These are phyloP conservation scores for Echinarachnius parma DNA, from an alignment of 53 echinoderm and acorn worm genomes.

Conservation along the genomic window DNA sequence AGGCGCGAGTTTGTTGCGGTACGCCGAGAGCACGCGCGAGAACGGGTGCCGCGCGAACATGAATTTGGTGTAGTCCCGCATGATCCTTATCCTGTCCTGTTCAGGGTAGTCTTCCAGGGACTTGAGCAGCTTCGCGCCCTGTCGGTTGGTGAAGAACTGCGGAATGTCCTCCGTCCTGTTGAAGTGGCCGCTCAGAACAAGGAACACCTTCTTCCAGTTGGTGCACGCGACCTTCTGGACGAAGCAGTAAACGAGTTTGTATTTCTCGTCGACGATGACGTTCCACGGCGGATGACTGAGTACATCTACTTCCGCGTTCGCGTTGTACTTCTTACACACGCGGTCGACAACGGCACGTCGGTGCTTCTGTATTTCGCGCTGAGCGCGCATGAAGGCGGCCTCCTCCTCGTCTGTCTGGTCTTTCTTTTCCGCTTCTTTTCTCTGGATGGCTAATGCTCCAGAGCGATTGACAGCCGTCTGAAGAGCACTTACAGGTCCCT, in stretches of 20 bases:
- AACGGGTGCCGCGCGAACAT: slow-evolving; percentile 70
- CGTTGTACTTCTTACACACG: slow-evolving; percentile 42
- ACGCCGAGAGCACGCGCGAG: slow-evolving; percentile 72
- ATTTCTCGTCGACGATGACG: slow-evolving; percentile 60
- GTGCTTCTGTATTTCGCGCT: slow-evolving; percentile 27
- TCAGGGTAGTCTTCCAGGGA: slow-evolving; percentile 27
- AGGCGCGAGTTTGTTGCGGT: slow-evolving; percentile 68
- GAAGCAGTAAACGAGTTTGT: slow-evolving; percentile 63
- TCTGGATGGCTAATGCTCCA: too few relatives aligned
- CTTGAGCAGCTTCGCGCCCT: slow-evolving; percentile 43
- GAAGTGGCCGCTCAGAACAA: slow-evolving; percentile 55
- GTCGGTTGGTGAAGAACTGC: slow-evolving; percentile 65
- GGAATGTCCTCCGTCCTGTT: slow-evolving; percentile 48
- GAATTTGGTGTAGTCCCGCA: slow-evolving; percentile 58
- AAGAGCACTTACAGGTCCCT: too few relatives aligned
- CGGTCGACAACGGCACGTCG: slow-evolving; percentile 1
- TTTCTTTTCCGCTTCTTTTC: too few relatives aligned
- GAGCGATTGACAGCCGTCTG: too few relatives aligned
- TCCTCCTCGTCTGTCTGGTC: background rate
- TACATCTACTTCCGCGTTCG: slow-evolving; percentile 13
- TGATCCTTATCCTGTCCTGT: slow-evolving; percentile 10
- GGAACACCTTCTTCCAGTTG: slow-evolving; percentile 73
- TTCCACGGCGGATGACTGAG: slow-evolving; percentile 30
- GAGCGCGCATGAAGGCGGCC: slow-evolving; percentile 1
- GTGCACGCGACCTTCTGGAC: slow-evolving; percentile 79